phyloP scores from a whole-genome alignment of 2,888 invertebrate species.

The Schizaphis graminum region DNA sequence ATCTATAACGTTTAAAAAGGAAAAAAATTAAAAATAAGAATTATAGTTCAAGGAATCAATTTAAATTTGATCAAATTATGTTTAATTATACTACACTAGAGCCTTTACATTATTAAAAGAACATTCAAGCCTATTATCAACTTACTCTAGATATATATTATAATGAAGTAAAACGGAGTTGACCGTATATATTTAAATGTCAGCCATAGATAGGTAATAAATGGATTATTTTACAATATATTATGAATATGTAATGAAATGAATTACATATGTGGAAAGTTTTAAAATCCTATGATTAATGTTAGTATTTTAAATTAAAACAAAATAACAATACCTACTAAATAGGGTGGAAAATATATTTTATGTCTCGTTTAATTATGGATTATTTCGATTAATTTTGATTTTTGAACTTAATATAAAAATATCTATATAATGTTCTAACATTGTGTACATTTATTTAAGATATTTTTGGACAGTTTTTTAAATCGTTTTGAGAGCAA shows the following conservation, averaged over 20 bases:
- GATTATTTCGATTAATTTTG: too few species aligned
- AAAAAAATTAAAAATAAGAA: background rate
- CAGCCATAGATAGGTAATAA: background rate
- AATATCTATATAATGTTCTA: too few species aligned
- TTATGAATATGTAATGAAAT: background rate
- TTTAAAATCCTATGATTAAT: background rate
- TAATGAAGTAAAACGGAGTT: background rate
- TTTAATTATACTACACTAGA: background rate
- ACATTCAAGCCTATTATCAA: background rate
- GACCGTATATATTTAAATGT: background rate
- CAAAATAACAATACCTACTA: background rate
- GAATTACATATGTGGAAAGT: background rate
- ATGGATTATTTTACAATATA: background rate
- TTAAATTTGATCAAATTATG: background rate
- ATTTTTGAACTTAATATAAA: too few species aligned
- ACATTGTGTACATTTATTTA: too few species aligned
- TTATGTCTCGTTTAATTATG: too few species aligned
- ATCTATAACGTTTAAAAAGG: background rate
- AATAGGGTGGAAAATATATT: background rate
- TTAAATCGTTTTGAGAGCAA: too few species aligned
- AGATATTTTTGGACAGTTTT: too few species aligned
- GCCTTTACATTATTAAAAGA: background rate
- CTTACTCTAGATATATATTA: too few species aligned
- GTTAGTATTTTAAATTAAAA: background rate
- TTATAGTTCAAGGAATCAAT: background rate